Base-by-base conservation (phyloP, 2,113 vertebrate genomes). In the Dolichallabes microphthalmus region DNA sequence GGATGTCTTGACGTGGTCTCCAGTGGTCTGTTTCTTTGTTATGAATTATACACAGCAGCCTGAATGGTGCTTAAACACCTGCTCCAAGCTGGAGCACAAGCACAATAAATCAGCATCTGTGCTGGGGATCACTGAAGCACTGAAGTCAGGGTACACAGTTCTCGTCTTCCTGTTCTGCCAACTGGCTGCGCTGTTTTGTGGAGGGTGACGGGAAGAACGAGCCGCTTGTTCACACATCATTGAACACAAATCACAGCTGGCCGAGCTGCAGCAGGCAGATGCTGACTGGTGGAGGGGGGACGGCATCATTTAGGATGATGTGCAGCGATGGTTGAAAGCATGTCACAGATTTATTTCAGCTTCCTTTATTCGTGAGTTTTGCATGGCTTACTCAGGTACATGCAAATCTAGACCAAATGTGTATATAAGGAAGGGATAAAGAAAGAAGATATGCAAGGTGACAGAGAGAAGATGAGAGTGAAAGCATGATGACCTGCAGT, bases 31-130 rank as follows among this genome's bases (percentile, higher is more conserved):
- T 82, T 73, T 82, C 57, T 50, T 32, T 74, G 45, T 64, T 81
- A 83, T 75, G 86, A 84, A 78, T 82, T 84, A 85, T 84, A 84
- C 39, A 66, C 79, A 66, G 78, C 69, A 85, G 35, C n/a, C 64
- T 57, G 60, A 60, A 73, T 50, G 13, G n/a, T 76, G 71, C 74
- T 84, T 78, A 85, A 82, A 85, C 61, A 82, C 89, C 58, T 35
- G 75, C 90, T 92, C 90, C 89, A 89, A 91, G 90, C 88, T 88
- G 35, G 68, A 50, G 53, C 68, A 17, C 50, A 84, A 85, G 83
- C 25, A 55, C 80, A 85, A 83, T 88, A 88, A 88, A 89, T 89
- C 89, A 88, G 74, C 74, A 85, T 35, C 52, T 57, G 69, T 35
- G 74, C 39, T 17, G 27, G 66, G 77, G 63, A 71, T 15, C 45